Base-by-base conservation (phyloP, 30 jellyfish, hydroid and myxozoan genomes). In the Aurelia aurita region DNA sequence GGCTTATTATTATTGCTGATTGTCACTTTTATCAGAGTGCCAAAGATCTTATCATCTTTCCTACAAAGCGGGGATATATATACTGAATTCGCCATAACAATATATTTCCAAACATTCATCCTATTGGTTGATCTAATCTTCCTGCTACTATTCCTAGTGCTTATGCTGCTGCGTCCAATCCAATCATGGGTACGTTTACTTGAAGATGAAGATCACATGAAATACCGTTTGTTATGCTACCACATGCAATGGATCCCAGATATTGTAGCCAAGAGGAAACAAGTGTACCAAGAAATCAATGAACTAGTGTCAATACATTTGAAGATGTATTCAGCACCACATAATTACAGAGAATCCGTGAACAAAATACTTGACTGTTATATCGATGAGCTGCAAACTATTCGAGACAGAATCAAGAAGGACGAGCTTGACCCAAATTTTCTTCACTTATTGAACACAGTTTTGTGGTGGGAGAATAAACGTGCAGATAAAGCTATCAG, bases 121-220 rank as follows among this genome's bases (percentile, higher is more conserved):
- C 89, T 93, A n/a, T 74, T 93, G 47, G 75, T 82, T 1, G 98
- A 93, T 69, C 21, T 93, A 18, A 22, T 72, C 34, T 87, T 87
- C 69, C 23, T 84, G 8, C 31, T 87, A 22, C 72, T 93, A 21
- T 93, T 93, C 64, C 53, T 93, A 29, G 22, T 87, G 18, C 83
- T 93, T 15, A 65, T 87, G 90, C 26, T 93, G 32, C 59, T 93
- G 43, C 95, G 98, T 19, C 98, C 98, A 22, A 23, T 87, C 44
- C 77, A 74, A 16, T 54, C 97, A 1, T 93, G 98, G 98, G 59
- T 93, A 1, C 75, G 89, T 47, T 54, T 93, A 7, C 90, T 93
- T 13, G 98, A 93, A 72, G 98, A 93, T 59, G 98, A 93, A 55
- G 98, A 93, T n/a, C 98, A 93, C 47, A 87, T 64, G 90, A 93